phyloP scores from a whole-genome alignment of 2,888 invertebrate genomes.

The Oscheius myriophilus region DNA sequence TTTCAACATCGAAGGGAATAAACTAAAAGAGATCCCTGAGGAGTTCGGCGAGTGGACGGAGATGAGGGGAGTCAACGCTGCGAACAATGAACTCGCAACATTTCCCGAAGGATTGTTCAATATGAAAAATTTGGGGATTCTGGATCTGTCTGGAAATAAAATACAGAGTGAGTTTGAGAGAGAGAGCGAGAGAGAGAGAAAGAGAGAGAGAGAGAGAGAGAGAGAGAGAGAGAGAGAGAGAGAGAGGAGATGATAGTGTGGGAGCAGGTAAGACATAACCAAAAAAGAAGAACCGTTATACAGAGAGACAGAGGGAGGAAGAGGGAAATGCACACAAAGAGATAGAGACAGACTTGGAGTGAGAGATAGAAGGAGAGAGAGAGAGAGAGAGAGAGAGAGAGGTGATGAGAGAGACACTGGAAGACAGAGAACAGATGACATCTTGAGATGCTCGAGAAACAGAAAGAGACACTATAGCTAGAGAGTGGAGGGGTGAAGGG shows the following conservation, averaged over 20 bases:
- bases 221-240: no score
- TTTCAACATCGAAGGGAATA: slow-evolving; percentile 60
- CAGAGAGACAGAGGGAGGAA: not conserved
- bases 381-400: not conserved
- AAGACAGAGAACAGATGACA: no score
- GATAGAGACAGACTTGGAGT: slow-evolving; percentile 32
- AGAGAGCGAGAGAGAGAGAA: not conserved
- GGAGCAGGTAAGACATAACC: not conserved
- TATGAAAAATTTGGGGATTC: slow-evolving; percentile 43
- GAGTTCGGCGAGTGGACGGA: slow-evolving; percentile 54
- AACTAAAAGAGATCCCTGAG: slow-evolving; percentile 55
- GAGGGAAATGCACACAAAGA: no score
- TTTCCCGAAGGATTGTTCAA: slow-evolving; percentile 53
- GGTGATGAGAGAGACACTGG: no score
- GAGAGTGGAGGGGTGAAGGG: not conserved
- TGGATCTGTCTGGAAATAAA: slow-evolving; percentile 57
- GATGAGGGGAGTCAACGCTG: slow-evolving; percentile 56
- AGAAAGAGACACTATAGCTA: no score
- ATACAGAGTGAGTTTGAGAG: slow-evolving; percentile 42
- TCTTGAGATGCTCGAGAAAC: no score
- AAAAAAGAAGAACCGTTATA: no score
- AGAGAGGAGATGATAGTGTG: not conserved
- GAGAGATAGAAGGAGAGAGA: not conserved
- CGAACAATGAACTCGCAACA: slow-evolving; percentile 50
- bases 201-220: not conserved